phyloP scores from a whole-genome alignment of 2,888 invertebrate species.

The Crioceris asparagi region DNA sequence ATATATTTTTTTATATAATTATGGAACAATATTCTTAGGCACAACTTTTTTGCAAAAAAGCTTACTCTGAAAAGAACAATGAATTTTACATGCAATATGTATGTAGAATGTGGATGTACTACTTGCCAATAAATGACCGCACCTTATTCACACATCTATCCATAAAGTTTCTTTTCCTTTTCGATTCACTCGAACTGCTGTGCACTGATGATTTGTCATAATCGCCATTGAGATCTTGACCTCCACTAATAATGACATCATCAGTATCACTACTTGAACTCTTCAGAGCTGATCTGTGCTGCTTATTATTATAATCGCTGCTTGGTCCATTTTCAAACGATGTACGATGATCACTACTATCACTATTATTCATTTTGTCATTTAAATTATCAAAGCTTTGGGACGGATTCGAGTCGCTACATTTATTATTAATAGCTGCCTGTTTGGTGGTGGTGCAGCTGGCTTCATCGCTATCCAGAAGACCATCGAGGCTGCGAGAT shows the following conservation, averaged over 20 bases:
- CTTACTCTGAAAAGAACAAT: too few species aligned
- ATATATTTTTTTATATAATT: too few species aligned
- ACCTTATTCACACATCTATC: slow-evolving; percentile 77
- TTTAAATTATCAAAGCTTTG: too few species aligned
- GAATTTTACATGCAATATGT: background rate
- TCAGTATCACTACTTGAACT: slow-evolving; percentile 13
- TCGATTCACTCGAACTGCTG: slow-evolving; percentile 47
- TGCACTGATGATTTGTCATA: slow-evolving; percentile 44
- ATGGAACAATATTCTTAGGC: too few species aligned
- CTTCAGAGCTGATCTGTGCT: slow-evolving; percentile 8
- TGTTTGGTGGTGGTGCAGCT: too few species aligned
- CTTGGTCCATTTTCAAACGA: too few species aligned
- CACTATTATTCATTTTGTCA: too few species aligned
- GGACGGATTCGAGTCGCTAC: too few species aligned
- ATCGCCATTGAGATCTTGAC: background rate
- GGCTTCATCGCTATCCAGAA: slow-evolving; percentile 46
- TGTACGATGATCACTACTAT: too few species aligned
- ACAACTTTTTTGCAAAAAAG: too few species aligned
- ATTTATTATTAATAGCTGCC: too few species aligned
- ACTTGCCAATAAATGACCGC: slow-evolving; percentile 54
- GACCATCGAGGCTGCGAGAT: slow-evolving; percentile 54
- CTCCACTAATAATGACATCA: background rate
- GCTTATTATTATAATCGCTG: slow-evolving; percentile 30
- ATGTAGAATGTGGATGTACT: slow-evolving; percentile 8
- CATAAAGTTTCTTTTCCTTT: slow-evolving; percentile 71